Base-by-base conservation (phyloP, 2,797 vertebrate species). In the Siniperca undulata region DNA sequence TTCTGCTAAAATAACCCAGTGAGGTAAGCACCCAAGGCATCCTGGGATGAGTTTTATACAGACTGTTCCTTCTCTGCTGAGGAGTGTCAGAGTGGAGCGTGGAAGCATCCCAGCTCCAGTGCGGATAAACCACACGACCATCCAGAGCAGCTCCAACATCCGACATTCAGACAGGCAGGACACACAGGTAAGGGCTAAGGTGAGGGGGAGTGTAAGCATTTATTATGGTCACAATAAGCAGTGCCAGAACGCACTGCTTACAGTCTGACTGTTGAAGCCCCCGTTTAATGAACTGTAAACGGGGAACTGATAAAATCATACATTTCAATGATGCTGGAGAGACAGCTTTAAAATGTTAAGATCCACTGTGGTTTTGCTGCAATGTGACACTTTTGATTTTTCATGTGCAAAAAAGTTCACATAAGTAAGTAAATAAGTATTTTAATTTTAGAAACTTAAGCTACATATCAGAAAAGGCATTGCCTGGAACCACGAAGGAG, bases 1-100 rank as follows among this genome's bases (percentile, higher is more conserved):
- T 80, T 82, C 80, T 82, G 93, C 94, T 95, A 95, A 96, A 96
- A 94, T 94, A 96, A 94, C 88, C 78, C 64, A 8, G 82, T 96
- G 95, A 96, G 94, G 88, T 96, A 92, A 96, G 91, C 44, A 9
- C 81, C 70, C 34, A 14, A 85, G 87, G 92, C 88, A 92, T 92
- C 88, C 80, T 59, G 84, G 86, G 89, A 74, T 80, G 88, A 82
- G 79, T 90, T 89, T 89, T 92, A 91, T 91, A 92, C 86, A 78
- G 89, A 77, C 88, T 69, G 72, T 59, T 82, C 86, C 78, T 70
- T 82, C 84, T 66, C 55, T 50, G 56, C 70, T 36, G 67, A 80
- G 86, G 84, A 87, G 91, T 88, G 85, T 86, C 86, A 74, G 56
- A 92, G 78, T 8, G 73, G 85, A 82, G 80, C 3, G 60, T 42